A percentile compares a stretch with the other conserved stretches of the same genome.
These are phyloP conservation scores for Campoplex nolae DNA, from an alignment of 2,888 invertebrate species.

Conservation along the genomic window DNA sequence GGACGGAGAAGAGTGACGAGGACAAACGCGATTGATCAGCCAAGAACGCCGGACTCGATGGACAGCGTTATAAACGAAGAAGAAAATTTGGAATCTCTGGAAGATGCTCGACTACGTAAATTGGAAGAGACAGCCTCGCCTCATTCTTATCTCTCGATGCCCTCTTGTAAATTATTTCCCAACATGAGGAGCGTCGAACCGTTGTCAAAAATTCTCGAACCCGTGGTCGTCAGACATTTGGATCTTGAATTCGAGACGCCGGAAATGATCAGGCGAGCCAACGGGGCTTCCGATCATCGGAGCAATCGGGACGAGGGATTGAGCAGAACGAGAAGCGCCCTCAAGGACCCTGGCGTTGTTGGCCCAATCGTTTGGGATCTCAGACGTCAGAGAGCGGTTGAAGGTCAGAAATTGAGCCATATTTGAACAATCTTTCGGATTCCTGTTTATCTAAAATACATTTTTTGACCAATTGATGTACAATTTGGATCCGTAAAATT, in stretches of 20 bases:
- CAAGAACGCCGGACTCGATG: constrained; percentile 77
- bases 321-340: constrained; percentile 89
- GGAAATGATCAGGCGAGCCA: constrained; percentile 73
- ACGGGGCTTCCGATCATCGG: constrained; percentile 73
- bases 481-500: no score
- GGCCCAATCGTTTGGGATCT: constrained; percentile 94
- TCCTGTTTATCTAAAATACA: no score
- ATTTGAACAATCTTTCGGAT: no score
- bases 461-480: no score
- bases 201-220: constrained; percentile 91
- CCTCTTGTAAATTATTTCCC: constrained; percentile 93
- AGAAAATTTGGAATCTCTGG: constrained; percentile 76
- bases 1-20: constrained; percentile 74
- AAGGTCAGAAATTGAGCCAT: constrained; percentile 72
- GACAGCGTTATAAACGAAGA: constrained; percentile 72
- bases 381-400: constrained; percentile 88
- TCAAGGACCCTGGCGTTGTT: constrained; percentile 91
- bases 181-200: constrained; percentile 92
- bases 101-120: constrained; percentile 74
- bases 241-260: constrained; percentile 80
- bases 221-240: constrained; percentile 88
- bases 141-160: constrained; percentile 94
- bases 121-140: constrained; percentile 84
- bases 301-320: constrained; percentile 82
- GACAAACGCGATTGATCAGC: constrained; percentile 75